phyloP scores from a whole-genome alignment of 2,113 vertebrate genomes.

The Cynopterus brachyotis region DNA sequence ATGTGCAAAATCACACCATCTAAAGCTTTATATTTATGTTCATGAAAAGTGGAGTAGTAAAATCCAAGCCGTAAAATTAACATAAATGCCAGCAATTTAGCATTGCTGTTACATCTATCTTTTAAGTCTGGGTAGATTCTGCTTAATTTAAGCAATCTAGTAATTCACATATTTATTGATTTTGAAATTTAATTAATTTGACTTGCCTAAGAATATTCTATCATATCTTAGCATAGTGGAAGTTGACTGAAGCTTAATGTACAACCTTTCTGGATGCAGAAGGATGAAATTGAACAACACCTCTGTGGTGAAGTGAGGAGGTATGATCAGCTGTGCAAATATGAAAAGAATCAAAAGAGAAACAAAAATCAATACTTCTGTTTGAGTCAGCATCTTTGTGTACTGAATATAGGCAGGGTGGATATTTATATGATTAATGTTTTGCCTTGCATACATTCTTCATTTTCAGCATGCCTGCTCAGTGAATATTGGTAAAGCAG shows the following conservation, averaged over 20 bases:
- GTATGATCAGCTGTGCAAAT: constrained; percentile 79
- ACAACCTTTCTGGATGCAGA: constrained; percentile 83
- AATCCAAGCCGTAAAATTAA: constrained; percentile 6
- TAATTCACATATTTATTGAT: background rate
- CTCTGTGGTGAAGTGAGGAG: constrained; percentile 78
- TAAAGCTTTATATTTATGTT: background rate
- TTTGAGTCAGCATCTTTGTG: constrained; percentile 43
- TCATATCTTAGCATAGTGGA: constrained; percentile 81
- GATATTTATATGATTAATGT: constrained; percentile 68
- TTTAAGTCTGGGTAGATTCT: background rate
- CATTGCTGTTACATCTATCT: background rate
- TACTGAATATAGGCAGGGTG: background rate
- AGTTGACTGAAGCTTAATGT: constrained; percentile 82
- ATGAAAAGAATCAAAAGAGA: constrained; percentile 43
- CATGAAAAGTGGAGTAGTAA: background rate
- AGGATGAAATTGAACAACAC: constrained; percentile 82
- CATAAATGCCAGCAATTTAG: background rate
- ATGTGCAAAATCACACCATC: background rate
- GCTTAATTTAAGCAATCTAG: background rate
- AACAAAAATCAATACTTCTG: constrained; percentile 42
- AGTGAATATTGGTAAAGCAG: constrained; percentile 48
- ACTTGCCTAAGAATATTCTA: background rate
- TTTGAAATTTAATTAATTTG: constrained; percentile 6
- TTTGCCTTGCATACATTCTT: constrained; percentile 36
- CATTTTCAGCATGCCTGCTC: constrained; percentile 47